A percentile compares a stretch with the other conserved stretches of the same genome.
phyloP scores from a whole-genome alignment of 1,140 invertebrate species.

The Spodoptera litura region DNA sequence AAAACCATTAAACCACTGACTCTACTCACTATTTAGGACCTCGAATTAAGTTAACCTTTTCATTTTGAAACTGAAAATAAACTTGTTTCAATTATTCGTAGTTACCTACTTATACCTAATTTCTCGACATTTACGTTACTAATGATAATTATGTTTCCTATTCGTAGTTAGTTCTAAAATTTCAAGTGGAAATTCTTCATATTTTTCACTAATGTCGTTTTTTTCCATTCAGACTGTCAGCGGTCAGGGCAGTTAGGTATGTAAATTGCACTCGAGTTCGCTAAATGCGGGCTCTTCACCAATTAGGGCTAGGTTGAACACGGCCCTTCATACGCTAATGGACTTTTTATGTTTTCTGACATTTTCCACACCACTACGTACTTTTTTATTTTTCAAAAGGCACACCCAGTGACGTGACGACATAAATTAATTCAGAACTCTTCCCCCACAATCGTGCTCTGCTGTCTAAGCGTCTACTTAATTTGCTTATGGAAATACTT shows the following conservation, averaged over 20 bases:
- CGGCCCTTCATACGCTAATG: slow-evolving; percentile 52
- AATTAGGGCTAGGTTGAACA: slow-evolving; percentile 46
- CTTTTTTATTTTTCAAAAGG: slow-evolving; percentile 38
- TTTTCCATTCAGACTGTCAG: slow-evolving; percentile 1
- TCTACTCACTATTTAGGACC: slow-evolving; percentile 10
- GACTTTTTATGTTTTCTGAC: slow-evolving; percentile 59
- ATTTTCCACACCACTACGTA: slow-evolving; percentile 45
- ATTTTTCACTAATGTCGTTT: background rate
- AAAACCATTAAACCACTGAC: slow-evolving; percentile 51
- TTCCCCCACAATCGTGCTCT: slow-evolving; percentile 32
- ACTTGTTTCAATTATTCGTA: no score
- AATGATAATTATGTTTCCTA: no score
- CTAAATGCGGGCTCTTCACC: slow-evolving; percentile 41
- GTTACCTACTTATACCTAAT: no score
- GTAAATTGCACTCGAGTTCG: slow-evolving; percentile 27
- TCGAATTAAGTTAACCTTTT: slow-evolving; percentile 4
- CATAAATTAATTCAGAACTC: slow-evolving; percentile 47
- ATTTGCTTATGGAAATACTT: slow-evolving; percentile 41
- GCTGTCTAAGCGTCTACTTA: slow-evolving; percentile 20
- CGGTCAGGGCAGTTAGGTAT: slow-evolving; percentile 23
- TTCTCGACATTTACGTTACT: no score
- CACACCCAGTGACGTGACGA: slow-evolving; percentile 23
- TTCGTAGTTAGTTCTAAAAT: no score
- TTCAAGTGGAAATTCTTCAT: no score
- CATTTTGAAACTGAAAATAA: background rate